Evolutionary conservation across 2,113 vertebrate genomes (phyloP), one percentile per base, ranked within the genome.

Genomic region (Spilogale gracilis): DNA sequence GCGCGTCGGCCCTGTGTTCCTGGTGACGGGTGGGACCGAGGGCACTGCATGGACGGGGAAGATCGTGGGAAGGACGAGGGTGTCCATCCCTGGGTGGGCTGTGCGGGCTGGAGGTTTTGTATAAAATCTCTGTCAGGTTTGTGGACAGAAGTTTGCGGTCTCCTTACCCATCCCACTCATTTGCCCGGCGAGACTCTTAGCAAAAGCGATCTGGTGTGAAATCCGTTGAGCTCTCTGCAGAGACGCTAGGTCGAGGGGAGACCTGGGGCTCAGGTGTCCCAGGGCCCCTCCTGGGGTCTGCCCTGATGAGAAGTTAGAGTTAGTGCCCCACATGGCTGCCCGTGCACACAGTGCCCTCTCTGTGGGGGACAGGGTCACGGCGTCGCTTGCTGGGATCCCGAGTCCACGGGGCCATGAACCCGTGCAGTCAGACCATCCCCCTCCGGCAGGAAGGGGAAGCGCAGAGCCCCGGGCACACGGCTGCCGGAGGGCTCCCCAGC

Each of bases 1-100:
- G 3, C 16, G 32, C 12, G 11, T 30, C 1, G 65, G 65, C 14
- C 0, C n/a, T 30, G 13, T 3, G 14, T 7, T 8, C 13, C 6
- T n/a, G 65, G 65, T 17, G 7, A 7, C 3, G 8, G 67, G n/a
- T 18, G 17, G n/a, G 0, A 9, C 8, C 9, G 67, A 17, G 18
- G 16, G 18, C 32, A 3, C 38, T 38, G 38, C 38, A 38, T 38
- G 38, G 38, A 38, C 38, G 38, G 38, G 38, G 38, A 21, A 23
- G 60, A 61, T 6, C 10, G 60, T 61, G 8, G 60, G 67, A 5
- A 38, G 67, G 67, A 20, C 8, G 67, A 10, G n/a, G 1, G 8
- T 5, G 67, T 67, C 30, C 30, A 3, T 67, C 17, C 67, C 67
- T 5, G n/a, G 30, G 17, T 0, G 4, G 67, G n/a, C n/a, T 9